Conservation (phyloP, 92 coral and sea anemone species). For the Palythoa caribaeorum region DNA sequence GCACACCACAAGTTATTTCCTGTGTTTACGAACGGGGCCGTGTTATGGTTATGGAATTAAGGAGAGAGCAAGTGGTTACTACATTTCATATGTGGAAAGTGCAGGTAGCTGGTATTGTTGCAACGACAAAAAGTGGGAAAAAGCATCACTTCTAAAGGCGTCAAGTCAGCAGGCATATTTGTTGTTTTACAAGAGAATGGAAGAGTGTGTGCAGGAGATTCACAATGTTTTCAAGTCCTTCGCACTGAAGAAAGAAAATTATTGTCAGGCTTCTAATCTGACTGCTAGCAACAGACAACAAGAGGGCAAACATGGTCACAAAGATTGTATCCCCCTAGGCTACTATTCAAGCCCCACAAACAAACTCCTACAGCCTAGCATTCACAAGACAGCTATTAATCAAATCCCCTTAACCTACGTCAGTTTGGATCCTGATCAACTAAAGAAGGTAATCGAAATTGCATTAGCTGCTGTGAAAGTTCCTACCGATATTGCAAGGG, state of each 20-base stretch:
- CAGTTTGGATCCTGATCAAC: not conserved
- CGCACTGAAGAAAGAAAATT: too few relatives aligned
- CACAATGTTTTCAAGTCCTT: not conserved
- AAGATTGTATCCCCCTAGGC: not conserved
- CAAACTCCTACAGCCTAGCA: not conserved
- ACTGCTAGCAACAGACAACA: too few relatives aligned
- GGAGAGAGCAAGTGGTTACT: not conserved
- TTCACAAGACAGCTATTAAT: not conserved
- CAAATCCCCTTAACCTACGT: not conserved
- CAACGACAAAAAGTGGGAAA: not conserved
- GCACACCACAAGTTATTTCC: not conserved
- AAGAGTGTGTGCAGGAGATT: slow-evolving; percentile 16
- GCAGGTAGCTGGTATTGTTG: slow-evolving; percentile 29
- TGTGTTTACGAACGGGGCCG: not conserved
- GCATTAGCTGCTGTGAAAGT: not conserved
- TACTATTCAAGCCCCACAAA: not conserved
- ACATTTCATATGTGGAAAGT: not conserved
- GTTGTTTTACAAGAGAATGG: slow-evolving; percentile 27
- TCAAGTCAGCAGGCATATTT: slow-evolving; percentile 33
- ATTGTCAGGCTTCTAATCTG: too few relatives aligned
- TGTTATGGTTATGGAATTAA: not conserved
- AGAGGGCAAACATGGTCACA: too few relatives aligned
- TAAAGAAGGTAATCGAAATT: not conserved
- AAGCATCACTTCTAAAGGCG: slow-evolving; percentile 14
- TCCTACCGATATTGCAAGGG: not conserved